Percentiles rank a stretch among this genome's conserved stretches.
Conservation (phyloP, 2,888 invertebrate genomes). For the Anthophora plumipes region DNA sequence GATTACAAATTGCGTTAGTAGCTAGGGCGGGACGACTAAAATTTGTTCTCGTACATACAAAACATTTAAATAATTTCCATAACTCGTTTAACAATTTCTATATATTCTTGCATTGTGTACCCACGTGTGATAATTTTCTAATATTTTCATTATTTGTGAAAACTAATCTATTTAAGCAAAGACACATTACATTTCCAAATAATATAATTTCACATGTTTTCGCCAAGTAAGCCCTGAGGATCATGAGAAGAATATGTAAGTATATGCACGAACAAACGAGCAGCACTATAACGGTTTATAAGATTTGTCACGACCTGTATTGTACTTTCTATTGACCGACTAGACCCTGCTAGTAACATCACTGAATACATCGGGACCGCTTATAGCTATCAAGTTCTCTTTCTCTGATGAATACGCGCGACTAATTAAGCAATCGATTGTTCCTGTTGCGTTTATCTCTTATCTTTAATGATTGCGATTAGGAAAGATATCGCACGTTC, state of each 20-base stretch:
- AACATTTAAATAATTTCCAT: too few species aligned
- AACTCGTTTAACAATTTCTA: too few species aligned
- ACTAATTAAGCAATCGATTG: constrained; percentile 36
- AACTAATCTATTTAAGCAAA: background rate
- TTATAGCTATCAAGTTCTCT: constrained; percentile 12
- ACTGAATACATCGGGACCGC: constrained; percentile 31
- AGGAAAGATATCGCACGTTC: background rate
- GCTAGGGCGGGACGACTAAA: too few species aligned
- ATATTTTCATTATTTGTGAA: too few species aligned
- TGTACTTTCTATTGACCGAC: constrained; percentile 62
- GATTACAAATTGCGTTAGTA: too few species aligned
- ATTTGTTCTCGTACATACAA: too few species aligned
- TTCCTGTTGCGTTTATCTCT: constrained; percentile 26
- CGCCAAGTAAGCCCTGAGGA: constrained; percentile 27
- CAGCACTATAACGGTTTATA: constrained; percentile 47
- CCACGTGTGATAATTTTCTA: too few species aligned
- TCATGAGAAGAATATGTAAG: constrained; percentile 24
- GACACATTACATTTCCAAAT: too few species aligned
- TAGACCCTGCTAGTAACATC: constrained; percentile 34
- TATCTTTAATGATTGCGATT: constrained; percentile 38
- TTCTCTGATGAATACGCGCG: constrained; percentile 28
- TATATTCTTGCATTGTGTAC: too few species aligned
- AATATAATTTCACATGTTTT: too few species aligned
- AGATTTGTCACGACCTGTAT: constrained; percentile 48
- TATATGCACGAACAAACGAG: constrained; percentile 32